Conservation (phyloP, 2,888 invertebrate genomes). For the Andricus curvator region DNA sequence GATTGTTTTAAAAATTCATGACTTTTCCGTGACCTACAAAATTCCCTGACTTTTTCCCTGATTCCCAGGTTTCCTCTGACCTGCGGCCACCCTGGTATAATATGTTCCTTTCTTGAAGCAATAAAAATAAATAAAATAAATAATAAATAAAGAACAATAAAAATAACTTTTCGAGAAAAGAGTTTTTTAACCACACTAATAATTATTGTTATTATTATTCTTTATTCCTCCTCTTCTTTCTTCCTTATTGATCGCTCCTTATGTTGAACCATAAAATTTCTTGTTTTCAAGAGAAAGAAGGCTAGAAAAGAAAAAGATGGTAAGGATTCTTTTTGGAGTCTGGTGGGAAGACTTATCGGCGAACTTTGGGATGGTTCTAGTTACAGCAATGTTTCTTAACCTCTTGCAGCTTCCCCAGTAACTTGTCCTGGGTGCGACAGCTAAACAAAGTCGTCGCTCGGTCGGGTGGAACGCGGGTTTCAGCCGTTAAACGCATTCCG, state of each 20-base stretch:
- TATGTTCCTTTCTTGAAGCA: too few relatives aligned
- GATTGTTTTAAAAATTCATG: too few relatives aligned
- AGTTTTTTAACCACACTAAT: too few relatives aligned
- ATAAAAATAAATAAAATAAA: too few relatives aligned
- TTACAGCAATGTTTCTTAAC: conserved; percentile 4
- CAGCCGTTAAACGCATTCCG: conserved; percentile 73
- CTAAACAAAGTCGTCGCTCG: conserved; percentile 61
- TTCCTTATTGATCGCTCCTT: not conserved
- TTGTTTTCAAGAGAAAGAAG: conserved; percentile 5
- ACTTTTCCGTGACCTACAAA: too few relatives aligned
- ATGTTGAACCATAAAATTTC: not conserved
- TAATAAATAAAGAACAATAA: too few relatives aligned
- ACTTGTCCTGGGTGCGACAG: conserved; percentile 30
- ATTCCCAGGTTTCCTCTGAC: too few relatives aligned
- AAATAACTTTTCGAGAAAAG: too few relatives aligned
- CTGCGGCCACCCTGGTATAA: too few relatives aligned
- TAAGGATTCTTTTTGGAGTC: not conserved
- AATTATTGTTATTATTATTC: not conserved
- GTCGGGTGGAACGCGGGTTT: conserved; percentile 61
- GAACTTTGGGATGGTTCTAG: conserved; percentile 6
- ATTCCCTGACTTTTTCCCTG: too few relatives aligned
- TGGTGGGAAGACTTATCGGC: not conserved
- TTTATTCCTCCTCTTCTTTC: not conserved
- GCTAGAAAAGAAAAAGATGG: not conserved
- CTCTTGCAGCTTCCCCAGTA: not conserved